phyloP scores from a whole-genome alignment of 23 tunicate species.

The Styela clava region DNA sequence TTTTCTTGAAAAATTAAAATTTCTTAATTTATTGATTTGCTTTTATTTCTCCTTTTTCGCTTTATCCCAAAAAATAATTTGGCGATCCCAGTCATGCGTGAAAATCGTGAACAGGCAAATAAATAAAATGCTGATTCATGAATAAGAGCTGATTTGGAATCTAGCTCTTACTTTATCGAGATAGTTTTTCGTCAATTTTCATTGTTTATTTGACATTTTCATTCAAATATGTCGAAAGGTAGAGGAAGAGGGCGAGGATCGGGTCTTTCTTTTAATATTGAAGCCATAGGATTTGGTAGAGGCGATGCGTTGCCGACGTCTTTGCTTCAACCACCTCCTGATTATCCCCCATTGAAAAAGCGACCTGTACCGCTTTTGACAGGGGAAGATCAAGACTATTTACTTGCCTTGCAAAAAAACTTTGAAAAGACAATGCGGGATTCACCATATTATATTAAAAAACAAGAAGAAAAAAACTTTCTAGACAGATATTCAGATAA shows the following conservation, averaged over 20 bases:
- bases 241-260: conserved; percentile 76
- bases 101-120: background rate
- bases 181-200: background rate
- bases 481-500: conserved; percentile 72
- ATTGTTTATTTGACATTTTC: background rate
- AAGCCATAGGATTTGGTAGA: conserved; percentile 78
- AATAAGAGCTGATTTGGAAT: background rate
- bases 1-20: too few relatives aligned
- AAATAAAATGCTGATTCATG: background rate
- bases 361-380: conserved; percentile 53
- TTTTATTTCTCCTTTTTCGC: too few relatives aligned
- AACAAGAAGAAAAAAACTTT: conserved; percentile 46
- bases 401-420: conserved; percentile 57
- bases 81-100: too few relatives aligned
- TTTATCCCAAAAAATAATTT: too few relatives aligned
- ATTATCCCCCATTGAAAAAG: conserved; percentile 55
- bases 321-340: conserved; percentile 73
- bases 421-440: conserved; percentile 46
- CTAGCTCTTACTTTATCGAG: background rate
- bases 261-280: conserved; percentile 66
- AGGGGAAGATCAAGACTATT: conserved; percentile 60
- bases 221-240: conserved; percentile 49
- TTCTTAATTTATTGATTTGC: too few relatives aligned
- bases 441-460: conserved; percentile 50
- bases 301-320: conserved; percentile 79